Base-by-base conservation (phyloP, 2,113 vertebrate genomes). In the Charadrius vociferus region DNA sequence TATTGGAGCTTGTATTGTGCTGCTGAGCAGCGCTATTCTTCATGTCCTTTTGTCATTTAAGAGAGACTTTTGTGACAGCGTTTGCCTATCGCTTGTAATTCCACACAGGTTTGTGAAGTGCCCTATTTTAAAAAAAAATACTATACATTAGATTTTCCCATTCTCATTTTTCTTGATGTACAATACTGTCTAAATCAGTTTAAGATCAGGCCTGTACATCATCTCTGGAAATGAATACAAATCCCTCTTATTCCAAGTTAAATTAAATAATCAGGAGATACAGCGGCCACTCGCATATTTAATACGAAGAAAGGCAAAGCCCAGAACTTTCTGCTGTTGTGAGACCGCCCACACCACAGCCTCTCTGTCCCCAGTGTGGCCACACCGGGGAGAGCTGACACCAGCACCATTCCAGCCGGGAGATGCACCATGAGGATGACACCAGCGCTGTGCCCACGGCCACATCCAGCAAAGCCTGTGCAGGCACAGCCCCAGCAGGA, bases 91-190 rank as follows among this genome's bases (percentile, higher is more conserved):
- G 1, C 87, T 96, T 93, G 89, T 90, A 96, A 97, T 97, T 95
- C 95, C 3, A 0, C 15, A 32, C 92, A 96, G 96, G 91, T 93
- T 93, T 91, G 92, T 90, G 75, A 95, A 95, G 84, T 94, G 84
- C 63, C 89, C 84, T 80, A 55, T 93, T 93, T 93, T 10, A 71
- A 77, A 87, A 73, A 87, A 73, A 93, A 90, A 86, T 52, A 68
- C 53, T 37, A 71, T 85, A 90, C 80, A 59, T 94, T 95, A 95
- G 73, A 91, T 93, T 91, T 95, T 83, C 89, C 93, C 62, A 50
- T 94, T 96, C 94, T 96, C 94, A 93, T 97, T 97, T 97, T 94
- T 94, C 95, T 91, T 97, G 96, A 94, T 97, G 86, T 96, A 93
- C 96, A 97, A 79, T 92, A 80, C 94, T 91, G 67, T 94, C 95